These are phyloP conservation scores for Scopus umbretta DNA, from an alignment of 2,113 vertebrate genomes.

Conservation along the genomic window DNA sequence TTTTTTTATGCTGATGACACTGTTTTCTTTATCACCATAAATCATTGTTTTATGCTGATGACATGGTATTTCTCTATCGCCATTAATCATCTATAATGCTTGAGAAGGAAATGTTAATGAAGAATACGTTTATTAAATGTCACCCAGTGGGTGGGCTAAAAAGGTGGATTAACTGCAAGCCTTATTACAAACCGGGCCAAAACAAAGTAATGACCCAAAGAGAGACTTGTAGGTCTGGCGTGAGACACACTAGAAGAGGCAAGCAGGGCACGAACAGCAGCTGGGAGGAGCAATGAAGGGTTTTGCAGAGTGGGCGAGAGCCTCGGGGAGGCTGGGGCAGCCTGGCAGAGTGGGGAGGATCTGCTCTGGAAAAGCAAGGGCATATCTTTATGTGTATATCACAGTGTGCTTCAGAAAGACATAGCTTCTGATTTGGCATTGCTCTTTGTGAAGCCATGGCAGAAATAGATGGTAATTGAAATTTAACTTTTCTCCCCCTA, in stretches of 20 bases:
- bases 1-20: slow-evolving; percentile 16
- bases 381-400: too few relatives aligned
- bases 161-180: not conserved
- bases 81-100: slow-evolving; percentile 50
- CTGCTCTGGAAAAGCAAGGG: not conserved
- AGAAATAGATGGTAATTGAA: not conserved
- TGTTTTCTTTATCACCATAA: slow-evolving; percentile 37
- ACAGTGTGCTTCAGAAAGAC: too few relatives aligned
- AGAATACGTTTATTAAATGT: slow-evolving; percentile 41
- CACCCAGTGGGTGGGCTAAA: not conserved
- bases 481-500: not conserved
- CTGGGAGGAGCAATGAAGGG: not conserved
- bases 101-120: slow-evolving; percentile 39
- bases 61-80: slow-evolving; percentile 24
- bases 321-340: not conserved
- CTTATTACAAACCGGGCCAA: not conserved
- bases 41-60: slow-evolving; percentile 59
- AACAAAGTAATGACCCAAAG: not conserved
- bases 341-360: not conserved
- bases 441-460: not conserved
- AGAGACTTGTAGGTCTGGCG: too few relatives aligned
- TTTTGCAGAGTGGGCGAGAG: not conserved
- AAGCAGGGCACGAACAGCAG: fast-evolving
- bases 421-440: not conserved
- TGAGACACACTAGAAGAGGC: not conserved